phyloP scores from a whole-genome alignment of 2,113 vertebrate species.

The Microcebus griseorufus region DNA sequence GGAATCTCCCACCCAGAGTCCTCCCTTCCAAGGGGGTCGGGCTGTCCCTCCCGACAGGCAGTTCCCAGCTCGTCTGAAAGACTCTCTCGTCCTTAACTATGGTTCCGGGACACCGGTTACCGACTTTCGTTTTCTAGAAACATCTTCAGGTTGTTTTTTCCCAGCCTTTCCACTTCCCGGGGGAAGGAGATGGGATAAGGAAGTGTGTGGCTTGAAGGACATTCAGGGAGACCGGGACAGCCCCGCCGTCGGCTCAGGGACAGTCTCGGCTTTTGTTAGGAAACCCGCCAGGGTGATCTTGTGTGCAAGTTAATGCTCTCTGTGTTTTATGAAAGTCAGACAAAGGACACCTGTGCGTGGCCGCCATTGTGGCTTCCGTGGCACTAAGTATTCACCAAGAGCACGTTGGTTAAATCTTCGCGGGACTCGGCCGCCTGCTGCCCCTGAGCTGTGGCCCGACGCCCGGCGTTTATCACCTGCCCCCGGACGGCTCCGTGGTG shows the following conservation, averaged over 20 bases:
- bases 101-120: not conserved
- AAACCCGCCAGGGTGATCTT: not conserved
- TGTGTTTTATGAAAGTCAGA: not conserved
- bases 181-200: not conserved
- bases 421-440: not conserved
- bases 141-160: not conserved
- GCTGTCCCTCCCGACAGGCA: not conserved
- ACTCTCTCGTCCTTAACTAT: not conserved
- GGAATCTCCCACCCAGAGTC: not conserved
- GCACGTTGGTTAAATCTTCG: not conserved
- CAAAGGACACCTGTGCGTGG: slow-evolving; percentile 16
- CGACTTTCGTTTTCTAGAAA: not conserved
- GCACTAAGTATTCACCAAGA: not conserved
- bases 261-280: not conserved
- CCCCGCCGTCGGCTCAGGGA: not conserved
- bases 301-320: slow-evolving; percentile 29
- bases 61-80: not conserved
- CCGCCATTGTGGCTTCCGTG: not conserved
- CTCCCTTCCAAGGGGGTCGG: not conserved
- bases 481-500: not conserved
- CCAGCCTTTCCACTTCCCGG: not conserved
- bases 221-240: not conserved
- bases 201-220: not conserved
- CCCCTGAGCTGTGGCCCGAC: not conserved
- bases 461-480: not conserved